phyloP scores from a whole-genome alignment of 2,797 vertebrate species.

The Ispidina lecontei region DNA sequence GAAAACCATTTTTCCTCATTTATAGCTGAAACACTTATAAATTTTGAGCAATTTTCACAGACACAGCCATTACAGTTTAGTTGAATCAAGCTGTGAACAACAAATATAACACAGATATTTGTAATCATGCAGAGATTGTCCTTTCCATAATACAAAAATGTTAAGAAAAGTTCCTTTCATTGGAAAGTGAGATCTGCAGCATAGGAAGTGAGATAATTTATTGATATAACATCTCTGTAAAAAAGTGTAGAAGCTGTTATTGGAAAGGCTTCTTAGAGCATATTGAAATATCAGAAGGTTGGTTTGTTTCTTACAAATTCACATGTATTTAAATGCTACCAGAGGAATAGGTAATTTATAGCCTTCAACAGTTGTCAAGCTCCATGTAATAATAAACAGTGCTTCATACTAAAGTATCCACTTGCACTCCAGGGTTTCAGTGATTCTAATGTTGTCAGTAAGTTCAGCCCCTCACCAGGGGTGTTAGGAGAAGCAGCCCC shows the following conservation, averaged over 20 bases:
- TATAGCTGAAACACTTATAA: not conserved
- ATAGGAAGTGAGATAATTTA: not conserved
- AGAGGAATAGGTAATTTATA: not conserved
- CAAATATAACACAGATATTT: constrained; percentile 9
- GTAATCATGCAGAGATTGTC: constrained; percentile 30
- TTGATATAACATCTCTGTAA: not conserved
- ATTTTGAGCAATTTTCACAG: constrained; percentile 23
- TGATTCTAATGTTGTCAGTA: not conserved
- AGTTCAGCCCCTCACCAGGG: not conserved
- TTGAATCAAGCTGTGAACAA: constrained; percentile 46
- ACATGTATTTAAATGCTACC: not conserved
- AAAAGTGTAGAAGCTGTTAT: not conserved
- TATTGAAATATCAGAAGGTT: not conserved
- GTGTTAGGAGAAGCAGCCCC: not conserved
- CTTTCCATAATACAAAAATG: not conserved
- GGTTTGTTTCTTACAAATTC: not conserved
- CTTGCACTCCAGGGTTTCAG: not conserved
- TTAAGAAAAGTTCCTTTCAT: constrained; percentile 24
- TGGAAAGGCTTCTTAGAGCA: constrained; percentile 15
- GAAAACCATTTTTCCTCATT: constrained; percentile 16
- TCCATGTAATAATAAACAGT: not conserved
- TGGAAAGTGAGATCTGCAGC: constrained; percentile 1
- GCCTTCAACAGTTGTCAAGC: not conserved
- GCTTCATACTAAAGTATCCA: not conserved
- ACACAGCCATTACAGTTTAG: constrained; percentile 23